These are phyloP conservation scores for Calidris pygmaea DNA, from an alignment of 2,113 vertebrate genomes.

Conservation along the genomic window DNA sequence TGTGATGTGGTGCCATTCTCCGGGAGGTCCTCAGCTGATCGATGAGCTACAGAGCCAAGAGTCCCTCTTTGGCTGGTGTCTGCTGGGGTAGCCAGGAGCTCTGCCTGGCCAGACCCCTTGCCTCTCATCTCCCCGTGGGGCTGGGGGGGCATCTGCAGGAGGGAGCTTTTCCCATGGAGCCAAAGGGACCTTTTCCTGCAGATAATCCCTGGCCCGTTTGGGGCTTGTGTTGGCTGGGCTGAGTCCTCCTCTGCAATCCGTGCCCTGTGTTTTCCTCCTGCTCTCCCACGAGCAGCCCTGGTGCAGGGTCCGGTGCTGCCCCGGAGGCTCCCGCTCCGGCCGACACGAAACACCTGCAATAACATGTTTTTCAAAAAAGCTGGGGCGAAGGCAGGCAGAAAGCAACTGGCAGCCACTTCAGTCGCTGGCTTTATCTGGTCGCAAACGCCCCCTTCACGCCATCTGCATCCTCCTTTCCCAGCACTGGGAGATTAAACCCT, in stretches of 20 bases:
- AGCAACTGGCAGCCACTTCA: constrained; percentile 27
- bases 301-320: fast-evolving
- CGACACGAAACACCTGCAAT: background rate
- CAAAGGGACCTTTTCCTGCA: background rate
- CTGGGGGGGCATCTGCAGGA: background rate
- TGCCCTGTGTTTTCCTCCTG: background rate
- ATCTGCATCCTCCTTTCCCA: constrained; percentile 65
- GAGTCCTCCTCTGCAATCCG: background rate
- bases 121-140: background rate
- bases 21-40: background rate
- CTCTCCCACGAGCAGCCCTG: background rate
- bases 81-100: background rate
- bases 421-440: constrained; percentile 11
- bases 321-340: background rate
- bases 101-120: background rate
- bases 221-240: background rate
- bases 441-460: constrained; percentile 5
- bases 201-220: fast-evolving
- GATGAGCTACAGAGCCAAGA: background rate
- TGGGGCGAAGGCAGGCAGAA: background rate
- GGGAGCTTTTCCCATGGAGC: background rate
- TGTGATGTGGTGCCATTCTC: background rate
- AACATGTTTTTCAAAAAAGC: constrained; percentile 7
- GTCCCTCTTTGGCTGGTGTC: background rate
- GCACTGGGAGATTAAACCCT: background rate